These are phyloP conservation scores for Ecliptopera silaceata DNA, from an alignment of 2,888 invertebrate genomes.

Conservation along the genomic window DNA sequence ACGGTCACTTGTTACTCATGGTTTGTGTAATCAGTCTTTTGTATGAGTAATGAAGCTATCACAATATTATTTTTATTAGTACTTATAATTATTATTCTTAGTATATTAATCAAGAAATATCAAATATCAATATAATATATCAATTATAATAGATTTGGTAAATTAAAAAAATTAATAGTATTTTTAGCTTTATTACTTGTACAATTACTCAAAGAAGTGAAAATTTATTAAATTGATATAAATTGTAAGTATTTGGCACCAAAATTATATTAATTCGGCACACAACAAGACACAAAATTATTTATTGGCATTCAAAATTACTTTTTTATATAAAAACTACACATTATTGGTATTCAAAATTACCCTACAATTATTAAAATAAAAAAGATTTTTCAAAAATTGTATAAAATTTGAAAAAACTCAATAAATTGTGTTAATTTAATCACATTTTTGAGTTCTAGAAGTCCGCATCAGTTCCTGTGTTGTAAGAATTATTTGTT, in stretches of 20 bases:
- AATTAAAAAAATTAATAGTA: background rate
- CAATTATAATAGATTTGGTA: too few relatives aligned
- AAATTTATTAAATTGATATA: slow-evolving; percentile 5
- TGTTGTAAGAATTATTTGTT: slow-evolving; percentile 21
- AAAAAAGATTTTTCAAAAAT: too few relatives aligned
- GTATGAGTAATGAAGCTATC: too few relatives aligned
- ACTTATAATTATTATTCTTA: too few relatives aligned
- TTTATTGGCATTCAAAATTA: slow-evolving; percentile 25
- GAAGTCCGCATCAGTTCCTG: slow-evolving; percentile 25
- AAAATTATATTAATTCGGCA: slow-evolving; percentile 10
- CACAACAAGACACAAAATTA: slow-evolving; percentile 3
- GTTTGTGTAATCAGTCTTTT: too few relatives aligned
- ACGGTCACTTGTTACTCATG: too few relatives aligned
- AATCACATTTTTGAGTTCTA: slow-evolving; percentile 36
- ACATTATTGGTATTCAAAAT: background rate
- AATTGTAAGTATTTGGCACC: slow-evolving; percentile 20
- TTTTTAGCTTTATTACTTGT: slow-evolving; percentile 11
- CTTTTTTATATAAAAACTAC: background rate
- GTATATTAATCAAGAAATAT: too few relatives aligned
- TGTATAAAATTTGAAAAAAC: background rate
- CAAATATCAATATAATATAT: background rate
- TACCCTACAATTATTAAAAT: background rate
- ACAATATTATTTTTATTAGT: too few relatives aligned
- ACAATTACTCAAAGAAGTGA: slow-evolving; percentile 5
- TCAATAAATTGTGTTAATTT: slow-evolving; percentile 7